Conservation (phyloP, 2,113 vertebrate species). For the Prionailurus bengalensis region DNA sequence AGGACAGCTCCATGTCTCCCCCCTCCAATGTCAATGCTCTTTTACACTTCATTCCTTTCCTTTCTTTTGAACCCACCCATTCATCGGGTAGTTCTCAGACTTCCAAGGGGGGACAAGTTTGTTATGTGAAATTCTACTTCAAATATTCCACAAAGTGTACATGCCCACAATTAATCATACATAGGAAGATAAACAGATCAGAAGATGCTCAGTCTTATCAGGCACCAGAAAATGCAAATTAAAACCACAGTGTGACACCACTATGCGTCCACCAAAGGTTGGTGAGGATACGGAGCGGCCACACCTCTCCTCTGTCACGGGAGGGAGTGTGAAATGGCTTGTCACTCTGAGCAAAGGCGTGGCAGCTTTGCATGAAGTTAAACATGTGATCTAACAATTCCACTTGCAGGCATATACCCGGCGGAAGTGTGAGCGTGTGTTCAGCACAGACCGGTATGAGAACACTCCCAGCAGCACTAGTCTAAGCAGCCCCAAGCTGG, state of each 20-base stretch:
- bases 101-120: not conserved
- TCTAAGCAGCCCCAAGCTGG: not conserved
- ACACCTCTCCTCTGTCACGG: not conserved
- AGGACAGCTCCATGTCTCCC: not conserved
- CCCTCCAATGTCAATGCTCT: fast-evolving
- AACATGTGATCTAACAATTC: not conserved
- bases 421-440: not conserved
- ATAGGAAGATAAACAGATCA: not conserved
- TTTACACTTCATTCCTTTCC: not conserved
- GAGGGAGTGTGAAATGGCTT: not conserved
- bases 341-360: not conserved
- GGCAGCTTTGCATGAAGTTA: not conserved
- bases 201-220: not conserved
- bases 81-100: not conserved
- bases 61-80: not conserved
- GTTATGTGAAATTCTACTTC: not conserved
- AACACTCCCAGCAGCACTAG: not conserved
- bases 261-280: fast-evolving
- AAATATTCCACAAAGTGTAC: not conserved
- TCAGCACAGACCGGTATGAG: not conserved
- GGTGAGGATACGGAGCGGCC: not conserved
- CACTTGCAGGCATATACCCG: not conserved
- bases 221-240: not conserved
- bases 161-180: not conserved
- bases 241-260: not conserved